Evolutionary conservation across 2,797 vertebrate species (phyloP).

Genomic region (Sitta carolinensis): DNA sequence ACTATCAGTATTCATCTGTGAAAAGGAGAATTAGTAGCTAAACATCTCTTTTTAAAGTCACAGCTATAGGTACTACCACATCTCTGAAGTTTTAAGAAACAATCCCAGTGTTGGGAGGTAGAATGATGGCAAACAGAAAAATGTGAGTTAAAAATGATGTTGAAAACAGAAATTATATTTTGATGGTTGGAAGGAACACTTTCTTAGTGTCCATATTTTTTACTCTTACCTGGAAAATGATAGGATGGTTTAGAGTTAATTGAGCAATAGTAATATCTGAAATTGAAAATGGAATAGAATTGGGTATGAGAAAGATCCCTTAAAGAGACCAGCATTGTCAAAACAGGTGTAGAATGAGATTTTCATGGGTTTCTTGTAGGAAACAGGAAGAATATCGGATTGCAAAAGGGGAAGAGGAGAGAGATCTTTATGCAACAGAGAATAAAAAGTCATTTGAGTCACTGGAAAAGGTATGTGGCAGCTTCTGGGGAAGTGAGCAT

Average conservation of each 20-base stretch:
- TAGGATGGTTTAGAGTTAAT: background rate
- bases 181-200: background rate
- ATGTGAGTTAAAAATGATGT: background rate
- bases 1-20: background rate
- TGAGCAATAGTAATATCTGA: background rate
- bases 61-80: background rate
- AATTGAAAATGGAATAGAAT: background rate
- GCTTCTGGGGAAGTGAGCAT: background rate
- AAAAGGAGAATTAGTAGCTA: background rate
- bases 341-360: background rate
- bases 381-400: conserved; percentile 84
- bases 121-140: background rate
- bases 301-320: background rate
- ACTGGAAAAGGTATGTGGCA: conserved; percentile 71
- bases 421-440: conserved; percentile 79
- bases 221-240: background rate
- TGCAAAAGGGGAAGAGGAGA: conserved; percentile 90
- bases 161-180: background rate
- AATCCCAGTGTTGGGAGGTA: background rate
- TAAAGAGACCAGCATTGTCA: background rate
- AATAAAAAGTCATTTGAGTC: conserved; percentile 84
- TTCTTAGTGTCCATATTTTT: background rate
- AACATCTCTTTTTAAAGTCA: background rate
- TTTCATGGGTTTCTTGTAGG: conserved; percentile 71
- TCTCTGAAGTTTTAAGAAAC: background rate